phyloP scores from a whole-genome alignment of 2,113 vertebrate species.

The Ardeotis arabs region DNA sequence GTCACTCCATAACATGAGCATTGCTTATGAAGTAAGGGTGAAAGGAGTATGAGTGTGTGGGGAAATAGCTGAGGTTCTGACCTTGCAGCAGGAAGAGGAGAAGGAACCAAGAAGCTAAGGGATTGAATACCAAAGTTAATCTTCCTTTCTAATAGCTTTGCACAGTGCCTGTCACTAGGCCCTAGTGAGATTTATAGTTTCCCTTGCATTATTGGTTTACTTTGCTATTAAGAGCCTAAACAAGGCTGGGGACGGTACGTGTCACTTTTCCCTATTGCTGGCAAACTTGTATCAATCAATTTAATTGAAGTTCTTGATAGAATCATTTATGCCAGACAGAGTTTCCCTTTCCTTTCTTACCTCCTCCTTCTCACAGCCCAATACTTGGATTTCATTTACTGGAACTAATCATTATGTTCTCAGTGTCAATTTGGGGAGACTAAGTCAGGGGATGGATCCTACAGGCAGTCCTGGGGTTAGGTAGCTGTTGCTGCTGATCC shows the following conservation, averaged over 20 bases:
- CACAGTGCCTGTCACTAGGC: constrained; percentile 23
- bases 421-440: not conserved
- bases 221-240: constrained; percentile 57
- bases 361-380: not conserved
- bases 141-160: constrained; percentile 48
- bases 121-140: constrained; percentile 14
- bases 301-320: constrained; percentile 41
- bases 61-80: not conserved
- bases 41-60: not conserved
- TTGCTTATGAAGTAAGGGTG: not conserved
- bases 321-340: constrained; percentile 28
- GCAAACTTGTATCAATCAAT: constrained; percentile 55
- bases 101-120: not conserved
- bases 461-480: not conserved
- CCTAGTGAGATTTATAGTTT: constrained; percentile 55
- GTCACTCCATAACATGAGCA: not conserved
- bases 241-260: not conserved
- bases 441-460: not conserved
- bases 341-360: not conserved
- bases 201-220: constrained; percentile 47
- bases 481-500: not conserved
- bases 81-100: not conserved
- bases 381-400: not conserved
- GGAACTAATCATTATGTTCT: not conserved
- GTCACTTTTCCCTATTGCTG: constrained; percentile 14